Conservation (phyloP, 2,113 vertebrate species). For the Pavo muticus region DNA sequence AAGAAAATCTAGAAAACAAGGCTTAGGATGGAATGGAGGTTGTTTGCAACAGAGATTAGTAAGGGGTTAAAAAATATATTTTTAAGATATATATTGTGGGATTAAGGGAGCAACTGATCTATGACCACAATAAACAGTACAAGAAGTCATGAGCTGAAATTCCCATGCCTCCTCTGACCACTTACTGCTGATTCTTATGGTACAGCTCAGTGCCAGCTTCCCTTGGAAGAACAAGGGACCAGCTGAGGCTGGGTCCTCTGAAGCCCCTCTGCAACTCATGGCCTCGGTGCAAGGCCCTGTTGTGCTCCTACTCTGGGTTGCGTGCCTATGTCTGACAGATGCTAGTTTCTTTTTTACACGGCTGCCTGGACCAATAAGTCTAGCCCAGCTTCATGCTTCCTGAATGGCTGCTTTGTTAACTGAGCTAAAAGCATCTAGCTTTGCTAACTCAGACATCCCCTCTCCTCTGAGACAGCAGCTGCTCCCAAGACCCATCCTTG, state of each 20-base stretch:
- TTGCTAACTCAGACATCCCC: not conserved
- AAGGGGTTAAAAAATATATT: not conserved
- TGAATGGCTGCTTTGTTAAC: not conserved
- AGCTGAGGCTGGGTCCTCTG: not conserved
- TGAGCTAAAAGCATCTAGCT: not conserved
- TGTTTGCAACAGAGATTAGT: not conserved
- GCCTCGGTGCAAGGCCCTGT: accelerated
- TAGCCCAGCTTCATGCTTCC: not conserved
- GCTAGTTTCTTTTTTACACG: not conserved
- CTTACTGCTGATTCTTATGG: not conserved
- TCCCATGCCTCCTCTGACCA: not conserved
- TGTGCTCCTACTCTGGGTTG: accelerated
- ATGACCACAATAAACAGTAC: not conserved
- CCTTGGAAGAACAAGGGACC: not conserved
- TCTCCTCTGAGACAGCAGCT: not conserved
- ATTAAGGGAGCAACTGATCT: not conserved
- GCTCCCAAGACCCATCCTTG: not conserved
- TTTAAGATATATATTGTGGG: not conserved
- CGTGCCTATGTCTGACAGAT: not conserved
- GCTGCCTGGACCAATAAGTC: slow-evolving; percentile 23
- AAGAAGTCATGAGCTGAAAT: not conserved
- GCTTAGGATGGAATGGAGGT: not conserved
- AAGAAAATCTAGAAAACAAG: not conserved
- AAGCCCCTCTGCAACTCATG: not conserved
- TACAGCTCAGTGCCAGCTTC: too few species aligned